These are phyloP conservation scores for Dasypus novemcinctus DNA, from an alignment of 2,113 vertebrate genomes.

Conservation along the genomic window DNA sequence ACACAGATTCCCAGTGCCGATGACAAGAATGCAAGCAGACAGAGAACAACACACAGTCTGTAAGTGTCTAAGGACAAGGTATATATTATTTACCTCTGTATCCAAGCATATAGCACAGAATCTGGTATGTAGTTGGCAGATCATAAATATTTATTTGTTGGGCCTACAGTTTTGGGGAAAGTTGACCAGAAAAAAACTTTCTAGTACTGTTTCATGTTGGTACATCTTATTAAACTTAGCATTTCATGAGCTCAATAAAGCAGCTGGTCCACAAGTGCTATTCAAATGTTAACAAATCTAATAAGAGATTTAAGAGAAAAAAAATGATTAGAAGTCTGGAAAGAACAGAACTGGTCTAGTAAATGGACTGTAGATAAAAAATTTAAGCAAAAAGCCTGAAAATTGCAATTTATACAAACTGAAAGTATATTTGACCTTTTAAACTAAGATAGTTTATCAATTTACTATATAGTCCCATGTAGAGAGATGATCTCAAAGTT, in stretches of 20 bases:
- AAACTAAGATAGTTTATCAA: conserved; percentile 1
- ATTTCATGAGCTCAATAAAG: background rate
- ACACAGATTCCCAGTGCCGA: too few relatives aligned
- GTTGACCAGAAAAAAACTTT: background rate
- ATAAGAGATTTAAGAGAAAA: background rate
- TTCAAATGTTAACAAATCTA: background rate
- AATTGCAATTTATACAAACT: background rate
- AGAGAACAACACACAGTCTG: too few relatives aligned
- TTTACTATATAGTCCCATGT: background rate
- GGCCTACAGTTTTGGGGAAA: background rate
- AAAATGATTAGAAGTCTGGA: background rate
- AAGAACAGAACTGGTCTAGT: background rate
- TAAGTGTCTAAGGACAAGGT: background rate
- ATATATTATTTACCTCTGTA: background rate
- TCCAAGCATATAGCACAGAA: background rate
- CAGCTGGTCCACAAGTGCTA: background rate
- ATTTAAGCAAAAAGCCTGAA: background rate
- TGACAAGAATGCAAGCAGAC: too few relatives aligned
- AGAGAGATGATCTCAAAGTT: background rate
- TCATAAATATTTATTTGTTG: background rate
- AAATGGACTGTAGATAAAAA: background rate
- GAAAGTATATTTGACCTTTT: background rate
- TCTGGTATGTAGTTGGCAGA: background rate
- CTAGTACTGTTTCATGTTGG: background rate
- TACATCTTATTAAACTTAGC: background rate